Conservation (phyloP, 2,113 vertebrate species). For the Phalacrocorax pelagicus region DNA sequence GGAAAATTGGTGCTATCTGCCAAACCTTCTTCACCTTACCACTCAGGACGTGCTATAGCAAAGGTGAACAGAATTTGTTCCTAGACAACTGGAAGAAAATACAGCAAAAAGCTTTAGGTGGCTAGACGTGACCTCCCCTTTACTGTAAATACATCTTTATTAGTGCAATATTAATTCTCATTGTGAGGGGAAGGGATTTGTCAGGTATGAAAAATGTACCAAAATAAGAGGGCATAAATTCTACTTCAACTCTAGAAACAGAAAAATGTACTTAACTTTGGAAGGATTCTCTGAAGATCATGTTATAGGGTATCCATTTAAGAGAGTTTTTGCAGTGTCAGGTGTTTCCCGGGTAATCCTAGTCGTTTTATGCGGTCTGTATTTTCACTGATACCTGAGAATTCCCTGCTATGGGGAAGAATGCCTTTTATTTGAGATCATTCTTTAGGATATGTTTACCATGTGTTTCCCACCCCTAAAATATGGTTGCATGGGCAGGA, state of each 20-base stretch:
- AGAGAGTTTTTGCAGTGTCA: not conserved
- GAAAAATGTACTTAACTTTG: not conserved
- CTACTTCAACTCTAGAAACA: not conserved
- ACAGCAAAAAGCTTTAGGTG: not conserved
- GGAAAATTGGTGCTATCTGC: conserved; percentile 44
- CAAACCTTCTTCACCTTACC: not conserved
- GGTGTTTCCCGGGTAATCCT: not conserved
- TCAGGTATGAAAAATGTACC: not conserved
- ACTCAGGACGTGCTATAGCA: conserved; percentile 28
- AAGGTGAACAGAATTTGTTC: not conserved
- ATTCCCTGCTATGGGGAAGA: not conserved
- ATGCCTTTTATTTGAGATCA: not conserved
- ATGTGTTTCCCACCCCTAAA: not conserved
- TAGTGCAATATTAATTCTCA: not conserved
- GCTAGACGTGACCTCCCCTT: not conserved
- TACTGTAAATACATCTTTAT: not conserved
- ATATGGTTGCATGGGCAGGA: not conserved
- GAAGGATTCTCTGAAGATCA: not conserved
- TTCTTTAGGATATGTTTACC: not conserved
- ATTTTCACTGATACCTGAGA: not conserved
- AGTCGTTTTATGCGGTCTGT: not conserved
- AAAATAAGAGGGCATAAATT: not conserved
- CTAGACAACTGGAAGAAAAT: conserved; percentile 18
- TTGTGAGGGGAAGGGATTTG: not conserved
- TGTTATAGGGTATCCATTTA: not conserved